Percentiles rank a stretch among this genome's conserved stretches.
phyloP scores from a whole-genome alignment of 2,797 vertebrate genomes.

The Falco peregrinus region DNA sequence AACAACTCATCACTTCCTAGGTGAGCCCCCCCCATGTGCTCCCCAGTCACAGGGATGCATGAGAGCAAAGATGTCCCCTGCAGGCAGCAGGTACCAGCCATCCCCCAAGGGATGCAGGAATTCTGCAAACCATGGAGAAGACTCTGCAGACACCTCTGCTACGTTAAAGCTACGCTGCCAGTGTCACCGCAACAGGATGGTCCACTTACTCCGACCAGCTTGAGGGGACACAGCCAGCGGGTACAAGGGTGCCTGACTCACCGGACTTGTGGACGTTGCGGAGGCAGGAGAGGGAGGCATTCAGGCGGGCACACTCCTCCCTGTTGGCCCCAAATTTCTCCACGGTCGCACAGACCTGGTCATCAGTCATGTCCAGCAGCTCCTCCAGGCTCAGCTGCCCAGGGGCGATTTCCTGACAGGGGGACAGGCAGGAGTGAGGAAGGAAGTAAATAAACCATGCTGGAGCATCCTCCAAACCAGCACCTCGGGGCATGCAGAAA shows the following conservation, averaged over 20 bases:
- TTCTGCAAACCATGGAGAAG: not conserved
- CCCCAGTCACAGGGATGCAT: not conserved
- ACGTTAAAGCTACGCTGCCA: fast-evolving
- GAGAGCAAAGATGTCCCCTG: not conserved
- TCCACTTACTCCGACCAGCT: fast-evolving
- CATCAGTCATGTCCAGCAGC: slow-evolving; percentile 90
- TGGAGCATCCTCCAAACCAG: not conserved
- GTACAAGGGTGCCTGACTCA: slow-evolving; percentile 53
- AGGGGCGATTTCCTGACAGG: slow-evolving; percentile 85
- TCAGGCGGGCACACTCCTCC: slow-evolving; percentile 94
- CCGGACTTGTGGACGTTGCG: slow-evolving; percentile 90
- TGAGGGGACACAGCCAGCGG: fast-evolving
- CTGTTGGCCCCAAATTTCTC: slow-evolving; percentile 92
- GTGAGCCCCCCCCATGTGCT: fast-evolving
- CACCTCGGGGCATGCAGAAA: fast-evolving
- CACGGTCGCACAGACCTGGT: slow-evolving; percentile 90
- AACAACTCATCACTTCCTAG: not conserved
- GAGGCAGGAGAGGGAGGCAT: slow-evolving; percentile 94
- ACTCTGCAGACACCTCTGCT: fast-evolving
- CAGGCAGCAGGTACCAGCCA: fast-evolving
- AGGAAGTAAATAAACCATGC: not conserved
- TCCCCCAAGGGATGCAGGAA: not conserved
- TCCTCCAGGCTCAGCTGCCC: slow-evolving; percentile 91
- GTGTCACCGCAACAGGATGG: fast-evolving
- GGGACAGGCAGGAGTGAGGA: not conserved